These are phyloP conservation scores for Heliocidaris tuberculata DNA, from an alignment of 35 echinoderm and acorn worm genomes.

Conservation along the genomic window DNA sequence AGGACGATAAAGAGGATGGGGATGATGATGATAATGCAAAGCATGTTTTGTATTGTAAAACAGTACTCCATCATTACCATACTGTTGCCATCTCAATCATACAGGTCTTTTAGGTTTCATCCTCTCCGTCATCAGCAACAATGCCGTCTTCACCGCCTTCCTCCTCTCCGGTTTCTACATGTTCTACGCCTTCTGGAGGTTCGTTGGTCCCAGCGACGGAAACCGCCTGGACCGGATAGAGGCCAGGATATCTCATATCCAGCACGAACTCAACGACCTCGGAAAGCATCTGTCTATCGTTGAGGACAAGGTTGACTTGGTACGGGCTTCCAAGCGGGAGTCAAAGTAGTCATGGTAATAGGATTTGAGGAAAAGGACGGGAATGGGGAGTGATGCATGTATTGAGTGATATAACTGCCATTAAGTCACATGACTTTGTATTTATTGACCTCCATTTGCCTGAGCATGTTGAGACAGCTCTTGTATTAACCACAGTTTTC, in stretches of 20 bases:
- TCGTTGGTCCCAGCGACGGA: neutral
- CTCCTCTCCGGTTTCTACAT: slow-evolving; percentile 27
- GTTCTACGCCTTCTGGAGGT: slow-evolving; percentile 33
- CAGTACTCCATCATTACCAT: neutral
- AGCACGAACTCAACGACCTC: slow-evolving; percentile 23
- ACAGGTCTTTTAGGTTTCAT: slow-evolving; percentile 26
- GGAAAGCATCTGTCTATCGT: neutral
- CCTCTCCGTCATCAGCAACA: slow-evolving; percentile 24
- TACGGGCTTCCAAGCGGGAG: neutral
- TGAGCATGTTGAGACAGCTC: neutral
- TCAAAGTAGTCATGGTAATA: neutral
- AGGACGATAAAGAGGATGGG: no score
- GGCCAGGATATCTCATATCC: neutral
- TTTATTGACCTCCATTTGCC: neutral
- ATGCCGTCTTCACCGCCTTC: slow-evolving; percentile 38
- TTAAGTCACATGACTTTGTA: neutral
- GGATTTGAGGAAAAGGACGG: neutral
- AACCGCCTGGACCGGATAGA: slow-evolving; percentile 30
- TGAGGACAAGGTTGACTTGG: slow-evolving; percentile 7
- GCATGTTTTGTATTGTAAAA: no score
- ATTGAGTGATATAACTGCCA: neutral
- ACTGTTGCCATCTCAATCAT: neutral
- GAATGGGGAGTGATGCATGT: neutral
- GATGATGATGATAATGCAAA: no score
- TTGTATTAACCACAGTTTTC: neutral